A percentile compares a stretch with the other conserved stretches of the same genome.
Evolutionary conservation across 2,113 vertebrate species (phyloP).

Genomic region (Mesembrinibis cayennensis): DNA sequence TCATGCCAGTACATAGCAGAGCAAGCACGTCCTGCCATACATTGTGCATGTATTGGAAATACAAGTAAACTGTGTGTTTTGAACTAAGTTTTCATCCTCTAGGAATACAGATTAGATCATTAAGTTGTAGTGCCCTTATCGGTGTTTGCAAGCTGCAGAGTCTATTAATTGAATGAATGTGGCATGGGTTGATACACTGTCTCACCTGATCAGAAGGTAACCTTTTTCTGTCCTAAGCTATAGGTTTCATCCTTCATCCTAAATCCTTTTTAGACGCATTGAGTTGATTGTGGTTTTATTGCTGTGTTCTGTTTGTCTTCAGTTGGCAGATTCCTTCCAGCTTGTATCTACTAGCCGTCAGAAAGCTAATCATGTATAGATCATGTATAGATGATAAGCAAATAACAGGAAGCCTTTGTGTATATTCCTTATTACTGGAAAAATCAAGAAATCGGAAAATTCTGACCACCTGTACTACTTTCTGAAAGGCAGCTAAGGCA

Average conservation of each 20-base stretch:
- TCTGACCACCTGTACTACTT: not conserved
- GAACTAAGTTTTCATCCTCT: slow-evolving; percentile 11
- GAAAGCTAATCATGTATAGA: not conserved
- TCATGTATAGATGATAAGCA: not conserved
- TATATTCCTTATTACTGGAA: not conserved
- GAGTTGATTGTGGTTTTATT: not conserved
- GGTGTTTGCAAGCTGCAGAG: slow-evolving; percentile 49
- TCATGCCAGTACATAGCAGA: not conserved
- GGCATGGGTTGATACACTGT: slow-evolving; percentile 10
- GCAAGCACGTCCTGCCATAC: not conserved
- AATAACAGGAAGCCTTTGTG: not conserved
- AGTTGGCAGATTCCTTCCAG: slow-evolving; percentile 9
- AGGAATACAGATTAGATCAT: slow-evolving; percentile 70
- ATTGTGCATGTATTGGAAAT: not conserved
- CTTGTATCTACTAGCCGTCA: not conserved
- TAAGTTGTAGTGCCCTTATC: slow-evolving; percentile 54
- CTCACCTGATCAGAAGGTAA: slow-evolving; percentile 35
- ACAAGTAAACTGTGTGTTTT: slow-evolving; percentile 2
- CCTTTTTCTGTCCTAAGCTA: slow-evolving; percentile 38
- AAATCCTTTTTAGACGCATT: not conserved
- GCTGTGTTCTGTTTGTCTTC: not conserved
- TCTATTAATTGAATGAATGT: slow-evolving; percentile 58
- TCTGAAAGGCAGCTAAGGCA: not conserved
- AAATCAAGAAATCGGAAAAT: not conserved
- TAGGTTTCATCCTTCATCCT: slow-evolving; percentile 47